phyloP scores from a whole-genome alignment of 2,888 invertebrate genomes.

The Agrotis clavis region DNA sequence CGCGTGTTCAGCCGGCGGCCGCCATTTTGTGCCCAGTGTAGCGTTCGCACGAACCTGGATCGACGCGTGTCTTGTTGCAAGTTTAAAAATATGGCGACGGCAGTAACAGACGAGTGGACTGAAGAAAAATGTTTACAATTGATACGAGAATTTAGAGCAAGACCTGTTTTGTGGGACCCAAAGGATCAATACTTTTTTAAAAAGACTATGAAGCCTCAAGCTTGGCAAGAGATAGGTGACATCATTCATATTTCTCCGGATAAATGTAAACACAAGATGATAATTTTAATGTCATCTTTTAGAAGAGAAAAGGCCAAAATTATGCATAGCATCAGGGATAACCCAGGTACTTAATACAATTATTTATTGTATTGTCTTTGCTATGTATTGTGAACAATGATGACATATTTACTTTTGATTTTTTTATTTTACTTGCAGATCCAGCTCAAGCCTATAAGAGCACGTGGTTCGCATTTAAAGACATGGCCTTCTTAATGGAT shows the following conservation, averaged over 20 bases:
- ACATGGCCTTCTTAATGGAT: slow-evolving; percentile 73
- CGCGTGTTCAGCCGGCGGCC: slow-evolving; percentile 45
- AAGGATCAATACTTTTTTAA: slow-evolving; percentile 69
- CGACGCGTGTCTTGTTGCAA: slow-evolving; percentile 67
- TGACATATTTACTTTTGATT: slow-evolving; percentile 8
- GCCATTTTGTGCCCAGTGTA: slow-evolving; percentile 75
- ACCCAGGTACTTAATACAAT: slow-evolving; percentile 49
- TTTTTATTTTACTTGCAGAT: slow-evolving; percentile 59
- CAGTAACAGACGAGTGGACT: slow-evolving; percentile 68
- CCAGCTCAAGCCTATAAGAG: slow-evolving; percentile 59
- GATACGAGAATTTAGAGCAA: slow-evolving; percentile 71
- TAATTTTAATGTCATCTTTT: slow-evolving; percentile 73
- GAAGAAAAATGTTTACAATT: slow-evolving; percentile 71
- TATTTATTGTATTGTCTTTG: not conserved
- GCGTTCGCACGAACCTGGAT: slow-evolving; percentile 71
- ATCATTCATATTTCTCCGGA: slow-evolving; percentile 61
- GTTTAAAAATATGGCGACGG: slow-evolving; percentile 64
- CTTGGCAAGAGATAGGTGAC: slow-evolving; percentile 72
- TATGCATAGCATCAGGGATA: slow-evolving; percentile 59
- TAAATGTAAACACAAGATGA: slow-evolving; percentile 75
- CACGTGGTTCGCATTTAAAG: slow-evolving; percentile 76
- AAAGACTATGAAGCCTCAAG: slow-evolving; percentile 64
- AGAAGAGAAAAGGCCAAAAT: slow-evolving; percentile 76
- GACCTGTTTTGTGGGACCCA: slow-evolving; percentile 74
- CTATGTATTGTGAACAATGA: not conserved